Evolutionary conservation across 2,797 vertebrate species (phyloP).

Genomic region (Botia almorhae): DNA sequence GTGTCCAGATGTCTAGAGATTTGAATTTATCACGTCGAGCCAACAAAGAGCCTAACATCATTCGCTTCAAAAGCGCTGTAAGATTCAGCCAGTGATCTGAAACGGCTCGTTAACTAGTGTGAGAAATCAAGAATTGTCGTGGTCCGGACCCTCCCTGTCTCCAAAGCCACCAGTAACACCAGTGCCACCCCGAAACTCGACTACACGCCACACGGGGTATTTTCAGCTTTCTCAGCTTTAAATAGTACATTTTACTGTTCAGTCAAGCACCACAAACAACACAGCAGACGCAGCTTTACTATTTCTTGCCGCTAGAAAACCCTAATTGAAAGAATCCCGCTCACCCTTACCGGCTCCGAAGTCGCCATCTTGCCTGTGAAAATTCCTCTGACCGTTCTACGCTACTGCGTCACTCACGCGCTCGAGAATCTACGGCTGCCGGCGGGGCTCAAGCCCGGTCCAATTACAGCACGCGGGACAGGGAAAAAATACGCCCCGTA

Average conservation of each 20-base stretch:
- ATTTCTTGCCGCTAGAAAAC: neutral
- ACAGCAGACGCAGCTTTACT: neutral
- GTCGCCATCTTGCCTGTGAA: conserved; percentile 85
- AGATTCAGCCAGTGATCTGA: no score
- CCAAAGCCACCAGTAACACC: conserved; percentile 67
- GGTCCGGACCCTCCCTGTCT: conserved; percentile 70
- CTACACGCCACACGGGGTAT: conserved; percentile 48
- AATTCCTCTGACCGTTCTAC: conserved; percentile 70
- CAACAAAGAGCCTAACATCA: neutral
- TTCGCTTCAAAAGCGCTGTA: no score
- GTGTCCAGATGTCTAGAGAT: conserved; percentile 68
- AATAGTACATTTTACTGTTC: neutral
- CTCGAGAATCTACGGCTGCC: conserved; percentile 54
- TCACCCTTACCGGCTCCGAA: conserved; percentile 85
- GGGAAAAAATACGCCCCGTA: no score
- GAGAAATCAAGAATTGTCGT: conserved; percentile 56
- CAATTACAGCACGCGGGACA: neutral
- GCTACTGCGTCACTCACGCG: conserved; percentile 76
- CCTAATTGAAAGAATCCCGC: conserved; percentile 42
- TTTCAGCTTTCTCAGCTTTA: conserved; percentile 36
- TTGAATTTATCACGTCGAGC: neutral
- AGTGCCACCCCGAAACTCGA: conserved; percentile 59
- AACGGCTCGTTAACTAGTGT: neutral
- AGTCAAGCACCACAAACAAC: neutral
- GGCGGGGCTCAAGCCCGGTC: neutral